phyloP scores from a whole-genome alignment of 2,113 vertebrate genomes.

The Pogonocichla stellata region DNA sequence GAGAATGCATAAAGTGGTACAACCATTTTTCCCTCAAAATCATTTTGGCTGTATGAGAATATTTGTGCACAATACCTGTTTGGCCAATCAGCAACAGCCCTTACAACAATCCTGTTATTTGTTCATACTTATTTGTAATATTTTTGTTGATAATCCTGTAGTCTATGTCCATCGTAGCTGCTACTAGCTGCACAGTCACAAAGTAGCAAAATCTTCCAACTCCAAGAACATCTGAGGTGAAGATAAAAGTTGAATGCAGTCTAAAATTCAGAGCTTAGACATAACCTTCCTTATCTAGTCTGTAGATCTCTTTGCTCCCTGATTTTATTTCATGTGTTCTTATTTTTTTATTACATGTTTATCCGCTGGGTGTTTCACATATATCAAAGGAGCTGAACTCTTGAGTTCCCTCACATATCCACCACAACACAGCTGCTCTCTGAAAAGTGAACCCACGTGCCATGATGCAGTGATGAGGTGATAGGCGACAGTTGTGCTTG shows the following conservation, averaged over 20 bases:
- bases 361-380: not conserved
- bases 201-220: not conserved
- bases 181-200: not conserved
- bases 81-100: accelerated
- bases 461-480: accelerated
- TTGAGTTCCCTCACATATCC: not conserved
- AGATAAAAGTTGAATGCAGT: not conserved
- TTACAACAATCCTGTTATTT: not conserved
- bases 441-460: not conserved
- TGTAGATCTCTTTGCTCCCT: not conserved
- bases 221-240: not conserved
- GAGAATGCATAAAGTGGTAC: accelerated
- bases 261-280: not conserved
- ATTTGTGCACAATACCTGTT: not conserved
- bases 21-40: not conserved
- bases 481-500: not conserved
- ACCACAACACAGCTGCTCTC: not conserved
- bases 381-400: not conserved
- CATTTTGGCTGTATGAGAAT: not conserved
- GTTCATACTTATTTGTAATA: not conserved
- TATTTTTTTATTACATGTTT: not conserved
- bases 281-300: not conserved
- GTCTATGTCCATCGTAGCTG: accelerated
- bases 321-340: not conserved
- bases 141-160: not conserved